These are phyloP conservation scores for Syrmaticus mikado DNA, from an alignment of 2,113 vertebrate species.

Conservation along the genomic window DNA sequence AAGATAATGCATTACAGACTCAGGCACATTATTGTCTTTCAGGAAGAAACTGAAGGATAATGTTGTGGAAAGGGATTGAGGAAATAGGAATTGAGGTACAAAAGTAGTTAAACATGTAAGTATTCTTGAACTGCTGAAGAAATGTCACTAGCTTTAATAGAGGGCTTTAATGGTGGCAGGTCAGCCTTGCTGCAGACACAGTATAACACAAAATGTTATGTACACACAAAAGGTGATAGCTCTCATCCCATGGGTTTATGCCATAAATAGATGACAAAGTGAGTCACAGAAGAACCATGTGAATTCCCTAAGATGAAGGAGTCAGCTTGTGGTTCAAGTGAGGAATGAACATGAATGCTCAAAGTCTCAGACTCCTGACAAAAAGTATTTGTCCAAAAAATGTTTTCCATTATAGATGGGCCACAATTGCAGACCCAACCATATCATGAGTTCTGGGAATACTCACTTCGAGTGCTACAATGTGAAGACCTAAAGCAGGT, in stretches of 20 bases:
- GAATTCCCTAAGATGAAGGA: constrained; percentile 14
- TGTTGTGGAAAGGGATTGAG: constrained; percentile 24
- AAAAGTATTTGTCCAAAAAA: not conserved
- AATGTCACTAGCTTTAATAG: not conserved
- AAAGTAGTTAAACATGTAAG: constrained; percentile 27
- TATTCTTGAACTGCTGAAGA: not conserved
- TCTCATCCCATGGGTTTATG: not conserved
- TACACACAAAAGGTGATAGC: not conserved
- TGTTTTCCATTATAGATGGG: not conserved
- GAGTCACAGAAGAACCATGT: constrained; percentile 5
- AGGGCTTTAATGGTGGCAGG: not conserved
- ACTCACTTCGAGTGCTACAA: not conserved
- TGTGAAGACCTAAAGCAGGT: not conserved
- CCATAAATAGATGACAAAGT: constrained; percentile 35
- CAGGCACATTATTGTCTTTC: constrained; percentile 41
- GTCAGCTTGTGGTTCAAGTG: not conserved
- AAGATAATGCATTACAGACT: constrained; percentile 71
- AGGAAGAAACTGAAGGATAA: constrained; percentile 67
- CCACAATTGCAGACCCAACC: not conserved
- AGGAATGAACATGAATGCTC: not conserved
- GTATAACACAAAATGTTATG: not conserved
- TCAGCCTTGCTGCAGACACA: not conserved
- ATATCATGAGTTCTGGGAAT: not conserved
- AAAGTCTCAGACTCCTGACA: not conserved
- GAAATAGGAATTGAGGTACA: constrained; percentile 30